A percentile compares a stretch with the other conserved stretches of the same genome.
Conservation (phyloP, 1,140 invertebrate species). For the Asobara japonica region DNA sequence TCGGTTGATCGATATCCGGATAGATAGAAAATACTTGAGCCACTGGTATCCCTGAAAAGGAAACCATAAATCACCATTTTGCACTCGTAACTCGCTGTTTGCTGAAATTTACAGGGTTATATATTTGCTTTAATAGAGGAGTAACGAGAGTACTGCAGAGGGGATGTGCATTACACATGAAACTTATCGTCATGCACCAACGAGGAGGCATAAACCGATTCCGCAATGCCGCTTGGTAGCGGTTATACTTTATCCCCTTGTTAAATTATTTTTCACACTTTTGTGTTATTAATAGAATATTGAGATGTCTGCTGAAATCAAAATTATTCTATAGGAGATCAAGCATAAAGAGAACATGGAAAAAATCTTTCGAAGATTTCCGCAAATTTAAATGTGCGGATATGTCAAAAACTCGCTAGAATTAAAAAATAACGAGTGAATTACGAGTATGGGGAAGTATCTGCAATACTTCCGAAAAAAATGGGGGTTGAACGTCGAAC, state of each 20-base stretch:
- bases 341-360: too few species aligned
- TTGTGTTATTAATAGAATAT: neutral
- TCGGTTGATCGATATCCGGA: neutral
- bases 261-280: neutral
- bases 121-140: constrained; percentile 39
- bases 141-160: constrained; percentile 27
- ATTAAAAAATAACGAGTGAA: too few species aligned
- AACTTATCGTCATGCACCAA: neutral
- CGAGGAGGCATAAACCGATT: constrained; percentile 9
- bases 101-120: constrained; percentile 37
- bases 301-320: neutral
- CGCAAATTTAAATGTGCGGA: too few species aligned
- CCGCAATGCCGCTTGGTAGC: neutral
- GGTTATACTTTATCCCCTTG: neutral
- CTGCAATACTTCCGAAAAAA: too few species aligned
- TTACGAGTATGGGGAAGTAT: too few species aligned
- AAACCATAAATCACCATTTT: constrained; percentile 33
- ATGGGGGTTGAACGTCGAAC: too few species aligned
- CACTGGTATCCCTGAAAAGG: neutral
- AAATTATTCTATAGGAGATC: too few species aligned
- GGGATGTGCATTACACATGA: neutral
- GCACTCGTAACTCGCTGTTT: constrained; percentile 19
- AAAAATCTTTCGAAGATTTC: too few species aligned
- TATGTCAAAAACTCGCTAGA: too few species aligned
- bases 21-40: neutral